Evolutionary conservation across 2,113 vertebrate genomes (phyloP).

Genomic region (Leucoraja erinaceus): DNA sequence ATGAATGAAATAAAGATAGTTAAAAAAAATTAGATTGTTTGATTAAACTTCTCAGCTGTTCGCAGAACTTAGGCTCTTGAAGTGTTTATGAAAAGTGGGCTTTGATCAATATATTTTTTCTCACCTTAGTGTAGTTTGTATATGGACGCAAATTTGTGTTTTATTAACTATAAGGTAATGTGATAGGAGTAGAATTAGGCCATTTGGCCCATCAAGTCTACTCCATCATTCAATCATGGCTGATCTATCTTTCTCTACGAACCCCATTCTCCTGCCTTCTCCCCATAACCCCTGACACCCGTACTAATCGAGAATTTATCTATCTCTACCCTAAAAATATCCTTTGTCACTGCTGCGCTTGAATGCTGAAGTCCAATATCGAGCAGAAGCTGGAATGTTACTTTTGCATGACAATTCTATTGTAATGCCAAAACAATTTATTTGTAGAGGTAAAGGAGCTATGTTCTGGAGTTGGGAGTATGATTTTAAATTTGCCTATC

Average conservation of each 20-base stretch:
- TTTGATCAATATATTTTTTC: not conserved
- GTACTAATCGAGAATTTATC: too few species aligned
- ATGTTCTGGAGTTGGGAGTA: too few species aligned
- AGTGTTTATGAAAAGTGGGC: not conserved
- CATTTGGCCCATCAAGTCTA: too few species aligned
- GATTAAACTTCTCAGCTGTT: not conserved
- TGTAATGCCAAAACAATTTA: not conserved
- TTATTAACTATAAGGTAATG: too few species aligned
- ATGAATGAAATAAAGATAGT: constrained; percentile 34
- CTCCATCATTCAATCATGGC: too few species aligned
- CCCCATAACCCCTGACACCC: too few species aligned
- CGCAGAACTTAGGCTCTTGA: not conserved
- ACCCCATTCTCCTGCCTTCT: too few species aligned
- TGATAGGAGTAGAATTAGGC: too few species aligned
- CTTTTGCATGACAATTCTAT: not conserved
- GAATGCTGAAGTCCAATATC: not conserved
- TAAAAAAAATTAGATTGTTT: not conserved
- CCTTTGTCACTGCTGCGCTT: not conserved
- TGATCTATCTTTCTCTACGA: too few species aligned
- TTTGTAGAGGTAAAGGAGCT: too few species aligned
- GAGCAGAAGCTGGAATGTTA: not conserved
- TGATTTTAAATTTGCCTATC: not conserved
- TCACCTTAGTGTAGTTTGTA: not conserved
- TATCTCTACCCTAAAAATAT: too few species aligned
- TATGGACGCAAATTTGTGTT: not conserved